Base-by-base conservation (phyloP, 92 coral and sea anemone species). In the Phenganax marumi region DNA sequence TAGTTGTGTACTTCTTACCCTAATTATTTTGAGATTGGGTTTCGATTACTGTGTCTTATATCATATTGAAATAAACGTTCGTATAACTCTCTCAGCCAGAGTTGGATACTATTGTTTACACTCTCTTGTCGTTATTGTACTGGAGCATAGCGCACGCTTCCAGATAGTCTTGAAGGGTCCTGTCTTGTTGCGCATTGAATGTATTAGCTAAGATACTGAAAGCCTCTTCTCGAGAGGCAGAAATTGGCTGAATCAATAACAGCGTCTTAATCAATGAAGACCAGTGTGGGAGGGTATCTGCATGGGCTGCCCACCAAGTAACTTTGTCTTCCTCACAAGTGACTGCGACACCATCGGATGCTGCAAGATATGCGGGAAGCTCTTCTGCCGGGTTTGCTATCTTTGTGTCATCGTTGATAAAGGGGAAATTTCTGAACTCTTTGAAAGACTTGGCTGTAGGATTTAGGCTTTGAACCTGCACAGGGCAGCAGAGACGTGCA, bases 161-260 rank as follows among this genome's bases (percentile, higher is more conserved):
- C n/a, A n/a, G n/a, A n/a, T n/a, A n/a, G n/a, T n/a, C 57, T 52
- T 52, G 57, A 52, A 52, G 57, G 57, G 57, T 52, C 57, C 57
- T 52, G 14, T 52, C 57, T 52, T 52, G 57, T 52, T 52, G 57
- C 57, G 57, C 57, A 52, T 52, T 52, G 57, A 52, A 52, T 52
- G 57, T 8, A 52, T 52, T 52, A 52, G 57, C 8, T 52, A 52
- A 52, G 57, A 52, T 52, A 52, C 57, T 52, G 57, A 52, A 52
- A 52, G 57, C 57, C 57, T 14, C 14, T 52, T 52, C 13, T 52
- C 13, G 13, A 52, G 57, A 52, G 12, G 57, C 57, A 52, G 13
- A 52, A 52, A 10, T 52, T 52, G 12, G 17, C 57, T 52, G 57
- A 16, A 52, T 10, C 17, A 52, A 52, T 16, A 52, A 16, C 17